These are phyloP conservation scores for Scelioninae gen. 1 DNA, from an alignment of 2,888 invertebrate species.

Conservation along the genomic window DNA sequence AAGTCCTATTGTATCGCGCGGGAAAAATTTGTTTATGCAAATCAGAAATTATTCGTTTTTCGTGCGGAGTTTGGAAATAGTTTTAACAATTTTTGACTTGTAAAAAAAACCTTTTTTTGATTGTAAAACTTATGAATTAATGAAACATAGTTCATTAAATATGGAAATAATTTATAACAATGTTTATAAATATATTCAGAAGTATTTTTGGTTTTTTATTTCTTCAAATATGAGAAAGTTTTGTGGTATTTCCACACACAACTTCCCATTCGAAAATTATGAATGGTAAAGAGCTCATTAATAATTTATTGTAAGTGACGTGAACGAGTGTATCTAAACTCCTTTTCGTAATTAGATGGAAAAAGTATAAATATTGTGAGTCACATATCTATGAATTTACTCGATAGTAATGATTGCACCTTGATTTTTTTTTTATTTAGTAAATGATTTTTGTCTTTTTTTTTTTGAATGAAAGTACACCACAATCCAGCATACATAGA, in stretches of 20 bases:
- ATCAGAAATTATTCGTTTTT: conserved; percentile 30
- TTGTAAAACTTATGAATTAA: too few species aligned
- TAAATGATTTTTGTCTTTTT: too few species aligned
- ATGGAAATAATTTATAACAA: too few species aligned
- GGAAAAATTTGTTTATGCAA: conserved; percentile 53
- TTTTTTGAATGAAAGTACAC: too few species aligned
- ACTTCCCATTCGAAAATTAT: conserved; percentile 12
- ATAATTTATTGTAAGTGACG: conserved; percentile 36
- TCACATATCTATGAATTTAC: too few species aligned
- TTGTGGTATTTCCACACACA: too few species aligned
- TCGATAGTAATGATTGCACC: too few species aligned
- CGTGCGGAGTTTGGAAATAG: conserved; percentile 21
- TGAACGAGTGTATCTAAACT: conserved; percentile 20
- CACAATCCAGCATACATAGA: too few species aligned
- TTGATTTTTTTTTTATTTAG: too few species aligned
- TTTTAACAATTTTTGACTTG: neutral
- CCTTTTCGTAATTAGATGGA: conserved; percentile 3
- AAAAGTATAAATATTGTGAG: conserved; percentile 24
- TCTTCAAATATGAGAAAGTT: neutral
- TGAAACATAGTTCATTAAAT: too few species aligned
- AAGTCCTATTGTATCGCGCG: conserved; percentile 26
- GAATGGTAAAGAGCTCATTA: conserved; percentile 22
- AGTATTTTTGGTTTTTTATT: neutral
- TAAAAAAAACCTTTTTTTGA: too few species aligned
- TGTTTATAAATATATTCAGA: too few species aligned